These are phyloP conservation scores for Cricetomys ansorgei DNA, from an alignment of 2,113 vertebrate species.

Conservation along the genomic window DNA sequence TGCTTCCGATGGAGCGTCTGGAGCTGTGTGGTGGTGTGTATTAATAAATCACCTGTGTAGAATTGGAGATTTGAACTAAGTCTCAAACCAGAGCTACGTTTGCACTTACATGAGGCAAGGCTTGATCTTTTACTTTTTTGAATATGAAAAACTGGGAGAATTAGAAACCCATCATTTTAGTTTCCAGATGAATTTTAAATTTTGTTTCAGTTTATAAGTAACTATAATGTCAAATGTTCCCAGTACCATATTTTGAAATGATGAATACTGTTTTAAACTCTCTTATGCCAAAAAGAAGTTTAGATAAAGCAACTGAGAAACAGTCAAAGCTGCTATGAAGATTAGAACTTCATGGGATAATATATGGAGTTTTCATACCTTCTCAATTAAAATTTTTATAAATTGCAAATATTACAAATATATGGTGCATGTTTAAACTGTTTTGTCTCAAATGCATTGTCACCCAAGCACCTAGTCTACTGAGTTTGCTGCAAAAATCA, in stretches of 20 bases:
- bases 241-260: conserved; percentile 36
- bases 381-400: conserved; percentile 26
- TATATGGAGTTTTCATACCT: neutral
- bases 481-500: neutral
- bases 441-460: neutral
- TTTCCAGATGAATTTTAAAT: conserved; percentile 40
- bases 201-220: conserved; percentile 47
- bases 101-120: neutral
- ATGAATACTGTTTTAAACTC: neutral
- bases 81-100: neutral
- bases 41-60: neutral
- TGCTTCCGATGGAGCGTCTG: neutral
- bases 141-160: neutral
- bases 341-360: neutral
- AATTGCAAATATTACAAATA: neutral
- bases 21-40: neutral
- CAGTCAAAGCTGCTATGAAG: conserved; percentile 8
- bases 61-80: neutral
- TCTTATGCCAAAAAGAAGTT: conserved; percentile 18
- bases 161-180: neutral
- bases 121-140: neutral
- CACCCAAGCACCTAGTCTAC: neutral
- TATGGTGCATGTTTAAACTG: neutral
- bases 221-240: neutral
- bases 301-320: conserved; percentile 43